A percentile compares a stretch with the other conserved stretches of the same genome.
Conservation (phyloP, 37 sponge, comb jelly and placozoan genomes). For the Mnemiopsis leidyi region DNA sequence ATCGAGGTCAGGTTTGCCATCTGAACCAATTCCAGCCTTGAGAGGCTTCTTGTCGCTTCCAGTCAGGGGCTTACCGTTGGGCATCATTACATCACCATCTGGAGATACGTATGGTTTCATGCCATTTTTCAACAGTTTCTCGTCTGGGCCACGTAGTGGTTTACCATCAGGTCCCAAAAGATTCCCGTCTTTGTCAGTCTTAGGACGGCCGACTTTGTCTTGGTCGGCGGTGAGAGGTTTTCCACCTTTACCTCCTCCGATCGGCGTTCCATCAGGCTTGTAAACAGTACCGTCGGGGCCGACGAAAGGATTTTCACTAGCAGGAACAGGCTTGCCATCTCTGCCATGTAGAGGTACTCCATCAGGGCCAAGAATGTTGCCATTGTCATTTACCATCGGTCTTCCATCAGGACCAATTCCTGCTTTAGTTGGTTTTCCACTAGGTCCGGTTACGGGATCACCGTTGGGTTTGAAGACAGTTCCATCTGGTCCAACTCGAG, state of each 20-base stretch:
- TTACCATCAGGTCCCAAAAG: slow-evolving; percentile 62
- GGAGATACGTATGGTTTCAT: slow-evolving; percentile 59
- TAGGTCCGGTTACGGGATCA: slow-evolving; percentile 13
- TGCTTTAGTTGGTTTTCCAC: slow-evolving; percentile 54
- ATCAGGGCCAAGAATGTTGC: slow-evolving; percentile 57
- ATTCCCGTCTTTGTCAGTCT: slow-evolving; percentile 62
- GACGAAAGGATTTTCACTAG: slow-evolving; percentile 45
- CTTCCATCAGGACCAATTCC: slow-evolving; percentile 36
- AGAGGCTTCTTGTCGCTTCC: slow-evolving; percentile 56
- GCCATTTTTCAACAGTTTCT: slow-evolving; percentile 48
- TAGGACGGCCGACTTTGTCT: slow-evolving; percentile 36
- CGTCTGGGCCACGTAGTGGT: slow-evolving; percentile 54
- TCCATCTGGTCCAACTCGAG: slow-evolving; percentile 61
- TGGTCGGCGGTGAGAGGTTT: slow-evolving; percentile 55
- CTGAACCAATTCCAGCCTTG: slow-evolving; percentile 34
- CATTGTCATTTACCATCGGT: slow-evolving; percentile 39
- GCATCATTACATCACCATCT: slow-evolving; percentile 66
- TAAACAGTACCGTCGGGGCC: slow-evolving; percentile 63
- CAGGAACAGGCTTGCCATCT: slow-evolving; percentile 40
- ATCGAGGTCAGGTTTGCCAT: slow-evolving; percentile 9
- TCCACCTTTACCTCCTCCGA: slow-evolving; percentile 61
- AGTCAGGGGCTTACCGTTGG: slow-evolving; percentile 47
- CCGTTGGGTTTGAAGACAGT: slow-evolving; percentile 49
- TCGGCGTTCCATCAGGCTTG: slow-evolving; percentile 61
- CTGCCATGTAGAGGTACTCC: slow-evolving; percentile 23